These are phyloP conservation scores for Tarsius wallacei DNA, from an alignment of 2,797 vertebrate species.

Conservation along the genomic window DNA sequence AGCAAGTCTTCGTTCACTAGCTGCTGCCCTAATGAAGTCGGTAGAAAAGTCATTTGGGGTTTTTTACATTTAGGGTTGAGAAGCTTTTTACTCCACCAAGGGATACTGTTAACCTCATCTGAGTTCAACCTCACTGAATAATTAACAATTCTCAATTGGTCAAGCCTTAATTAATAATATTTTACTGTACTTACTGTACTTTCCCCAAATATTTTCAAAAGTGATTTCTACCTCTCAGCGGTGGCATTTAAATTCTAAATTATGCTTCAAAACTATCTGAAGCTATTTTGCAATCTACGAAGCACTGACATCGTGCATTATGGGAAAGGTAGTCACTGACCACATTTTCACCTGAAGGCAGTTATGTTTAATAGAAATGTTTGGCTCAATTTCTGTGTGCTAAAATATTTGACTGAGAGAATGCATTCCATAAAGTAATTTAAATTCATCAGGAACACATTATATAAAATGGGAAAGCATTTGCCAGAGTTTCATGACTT, in stretches of 20 bases:
- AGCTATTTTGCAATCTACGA: conserved; percentile 81
- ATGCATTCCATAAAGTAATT: conserved; percentile 81
- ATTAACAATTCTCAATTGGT: conserved; percentile 31
- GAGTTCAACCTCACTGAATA: not conserved
- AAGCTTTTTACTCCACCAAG: conserved; percentile 34
- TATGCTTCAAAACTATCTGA: conserved; percentile 74
- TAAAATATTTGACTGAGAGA: conserved; percentile 85
- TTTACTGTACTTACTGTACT: conserved; percentile 24
- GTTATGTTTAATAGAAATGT: conserved; percentile 87
- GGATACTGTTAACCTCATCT: not conserved
- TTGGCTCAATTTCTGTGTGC: conserved; percentile 71
- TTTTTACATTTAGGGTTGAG: not conserved
- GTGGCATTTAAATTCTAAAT: conserved; percentile 85
- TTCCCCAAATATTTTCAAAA: conserved; percentile 85
- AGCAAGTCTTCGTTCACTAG: not conserved
- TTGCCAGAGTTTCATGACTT: conserved; percentile 77
- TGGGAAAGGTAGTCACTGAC: conserved; percentile 85
- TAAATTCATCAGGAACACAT: conserved; percentile 88
- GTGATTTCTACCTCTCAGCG: conserved; percentile 74
- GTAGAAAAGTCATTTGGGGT: not conserved
- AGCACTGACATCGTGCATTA: conserved; percentile 86
- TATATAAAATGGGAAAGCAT: conserved; percentile 81
- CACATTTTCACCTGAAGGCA: conserved; percentile 88
- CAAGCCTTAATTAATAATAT: conserved; percentile 46
- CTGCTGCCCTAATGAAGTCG: not conserved